Evolutionary conservation across 1,140 invertebrate genomes (phyloP), one percentile per base, ranked within the genome.

Genomic region (Drosophila varians): DNA sequence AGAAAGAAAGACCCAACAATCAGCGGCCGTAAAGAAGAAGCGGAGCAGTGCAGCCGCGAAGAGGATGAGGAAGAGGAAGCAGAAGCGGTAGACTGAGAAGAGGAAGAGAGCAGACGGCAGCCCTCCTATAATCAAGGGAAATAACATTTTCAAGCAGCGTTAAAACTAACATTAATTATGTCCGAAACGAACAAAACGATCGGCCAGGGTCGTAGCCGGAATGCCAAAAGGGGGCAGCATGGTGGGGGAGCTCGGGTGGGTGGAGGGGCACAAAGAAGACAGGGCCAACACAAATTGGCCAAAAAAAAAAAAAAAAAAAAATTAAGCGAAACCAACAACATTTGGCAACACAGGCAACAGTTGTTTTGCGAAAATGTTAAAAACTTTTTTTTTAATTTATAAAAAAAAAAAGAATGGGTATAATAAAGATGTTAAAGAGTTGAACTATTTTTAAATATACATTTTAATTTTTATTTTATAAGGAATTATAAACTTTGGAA

Each of bases 161-260:
- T 90, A 90, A 90, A 90, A 90, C 88, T 90, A 90, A 90, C 88
- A 90, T 90, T 90, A 90, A 90, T 90, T 90, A 90, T 90, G 84
- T 90, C 84, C 79, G 82, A 87, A 87, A 87, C 77, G 82, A 87
- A 88, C 82, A 87, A 88, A 88, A 86, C 80, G 80, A 86, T 86
- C 53, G 52, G 11, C 28, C 45, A 16, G 52, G 51, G 31, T 11
- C 31, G 25, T 5, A 7, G 28, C 28, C 47, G 42, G 45, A 52
- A 40, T 31, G 25, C 16, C 21, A 40, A 69, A 65, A 31, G 6
- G 28, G 23, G 6, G 8, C n/a, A n/a, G n/a, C n/a, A n/a, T n/a
- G 14, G 43, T 40, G 5, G 12, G 5, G 26, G 31, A 48, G 9
- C 5, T n/a, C 3, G 14, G 25, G n/a, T 12, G 19, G 31, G 18